Base-by-base conservation (phyloP, 2,888 invertebrate genomes). In the Cancer borealis region DNA sequence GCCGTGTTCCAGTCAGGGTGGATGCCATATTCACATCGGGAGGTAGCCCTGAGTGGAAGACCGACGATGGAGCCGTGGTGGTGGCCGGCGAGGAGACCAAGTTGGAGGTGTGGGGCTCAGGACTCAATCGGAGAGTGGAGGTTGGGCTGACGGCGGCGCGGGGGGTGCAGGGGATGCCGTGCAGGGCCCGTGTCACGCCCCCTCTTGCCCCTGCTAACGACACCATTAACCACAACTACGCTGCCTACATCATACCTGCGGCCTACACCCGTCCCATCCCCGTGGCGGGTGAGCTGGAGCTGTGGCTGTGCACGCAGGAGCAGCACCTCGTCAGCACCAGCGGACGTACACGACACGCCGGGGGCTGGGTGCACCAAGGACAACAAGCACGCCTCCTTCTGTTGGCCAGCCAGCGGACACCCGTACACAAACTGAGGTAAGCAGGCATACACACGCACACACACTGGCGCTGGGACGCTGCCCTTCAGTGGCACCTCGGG, bases 221-320 rank as follows among this genome's bases (percentile, higher is more conserved):
- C 54, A 84, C 47, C 47, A 49, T 54, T 39, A 49, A 91, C n/a
- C 91, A 89, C 46, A 88, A 92, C 46, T 88, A 93, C 66, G 94
- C 93, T 39, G 54, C 88, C 26, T 93, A 91, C 79, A 54, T 45
- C 49, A 26, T 95, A 0, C 88, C 91, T 30, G 66, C 94, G 1
- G 26, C 47, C 87, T 87, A 93, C 91, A 95, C 94, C 26, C 30
- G 21, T 17, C 39, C 91, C 10, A 91, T 95, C 5, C 73, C 88
- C 0, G 88, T 88, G 8, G 12, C 8, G 12, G 66, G 88, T 26
- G 47, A 84, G n/a, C 49, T 49, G 88, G 94, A 93, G 26, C 45
- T 95, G 30, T 95, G 88, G 88, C 2, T 95, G 84, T 95, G 94
- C 88, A 93, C 93, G 49, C 91, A 92, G n/a, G 94, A 95, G n/a